These are phyloP conservation scores for Halictus rubicundus DNA, from an alignment of 1,140 invertebrate species.

Conservation along the genomic window DNA sequence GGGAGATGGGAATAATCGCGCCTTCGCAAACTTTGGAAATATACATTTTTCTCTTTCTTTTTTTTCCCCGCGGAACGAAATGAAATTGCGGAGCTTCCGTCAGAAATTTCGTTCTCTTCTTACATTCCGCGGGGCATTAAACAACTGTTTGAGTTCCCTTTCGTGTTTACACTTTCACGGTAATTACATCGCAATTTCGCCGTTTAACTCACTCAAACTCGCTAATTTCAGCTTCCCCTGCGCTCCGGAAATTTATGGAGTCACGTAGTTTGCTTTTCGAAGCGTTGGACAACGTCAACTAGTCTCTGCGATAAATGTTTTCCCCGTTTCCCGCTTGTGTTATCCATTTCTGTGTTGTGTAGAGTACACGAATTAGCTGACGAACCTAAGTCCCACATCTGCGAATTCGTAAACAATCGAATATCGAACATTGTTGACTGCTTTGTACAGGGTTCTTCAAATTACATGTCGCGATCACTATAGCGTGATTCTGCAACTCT, in stretches of 20 bases:
- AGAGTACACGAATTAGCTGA: neutral
- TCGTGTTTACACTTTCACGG: constrained; percentile 1
- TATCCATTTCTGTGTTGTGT: neutral
- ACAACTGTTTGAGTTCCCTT: constrained; percentile 17
- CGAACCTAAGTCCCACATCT: neutral
- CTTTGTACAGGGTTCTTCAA: too few relatives aligned
- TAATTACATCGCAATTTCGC: constrained; percentile 1
- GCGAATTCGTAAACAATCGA: too few relatives aligned
- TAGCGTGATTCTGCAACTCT: too few relatives aligned
- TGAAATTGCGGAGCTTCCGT: neutral
- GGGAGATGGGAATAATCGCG: neutral
- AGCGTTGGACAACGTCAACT: neutral
- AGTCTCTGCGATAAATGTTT: neutral
- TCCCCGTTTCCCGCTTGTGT: neutral
- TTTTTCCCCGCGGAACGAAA: neutral
- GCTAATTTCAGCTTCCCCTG: neutral
- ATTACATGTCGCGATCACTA: too few relatives aligned
- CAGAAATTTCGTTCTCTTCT: neutral
- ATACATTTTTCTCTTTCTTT: neutral
- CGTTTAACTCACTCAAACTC: neutral
- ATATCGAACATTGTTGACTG: too few relatives aligned
- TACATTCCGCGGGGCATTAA: constrained; percentile 4
- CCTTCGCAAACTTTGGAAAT: neutral
- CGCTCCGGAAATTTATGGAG: neutral
- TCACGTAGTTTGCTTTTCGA: neutral